These are phyloP conservation scores for Drosophila watanabei DNA, from an alignment of 1,140 invertebrate species.

Conservation along the genomic window DNA sequence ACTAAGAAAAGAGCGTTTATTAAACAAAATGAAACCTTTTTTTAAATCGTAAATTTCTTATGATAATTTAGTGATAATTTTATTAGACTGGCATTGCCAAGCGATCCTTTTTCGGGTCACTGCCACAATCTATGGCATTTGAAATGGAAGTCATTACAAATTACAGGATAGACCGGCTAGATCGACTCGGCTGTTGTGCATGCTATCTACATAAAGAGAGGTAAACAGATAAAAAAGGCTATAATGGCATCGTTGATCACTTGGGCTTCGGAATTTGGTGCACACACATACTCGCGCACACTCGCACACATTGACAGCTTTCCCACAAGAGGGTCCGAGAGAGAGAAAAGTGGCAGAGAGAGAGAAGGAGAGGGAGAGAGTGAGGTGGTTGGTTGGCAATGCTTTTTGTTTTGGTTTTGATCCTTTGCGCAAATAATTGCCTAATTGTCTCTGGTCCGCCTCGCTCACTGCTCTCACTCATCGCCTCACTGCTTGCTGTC, in stretches of 20 bases:
- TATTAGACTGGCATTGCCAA: neutral
- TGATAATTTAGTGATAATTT: neutral
- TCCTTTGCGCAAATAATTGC: constrained; percentile 85
- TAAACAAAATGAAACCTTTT: too few species aligned
- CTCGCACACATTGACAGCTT: constrained; percentile 40
- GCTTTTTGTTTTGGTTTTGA: constrained; percentile 83
- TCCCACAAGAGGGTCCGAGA: constrained; percentile 34
- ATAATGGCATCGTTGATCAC: constrained; percentile 6
- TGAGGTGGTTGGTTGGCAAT: constrained; percentile 38
- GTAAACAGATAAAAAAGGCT: constrained; percentile 5
- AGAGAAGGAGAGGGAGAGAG: constrained; percentile 2
- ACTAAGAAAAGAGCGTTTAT: neutral
- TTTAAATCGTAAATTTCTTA: too few species aligned
- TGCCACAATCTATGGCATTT: too few species aligned
- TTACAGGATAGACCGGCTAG: neutral
- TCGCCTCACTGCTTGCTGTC: constrained; percentile 1
- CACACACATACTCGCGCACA: constrained; percentile 13
- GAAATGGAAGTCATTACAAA: neutral
- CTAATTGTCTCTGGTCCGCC: constrained; percentile 80
- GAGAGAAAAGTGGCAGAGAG: neutral
- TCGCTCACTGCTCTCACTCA: constrained; percentile 31
- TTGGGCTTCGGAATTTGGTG: constrained; percentile 45
- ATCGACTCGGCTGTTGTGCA: neutral
- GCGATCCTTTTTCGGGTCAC: neutral
- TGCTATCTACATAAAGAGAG: too few species aligned